Conservation (phyloP, 2,888 invertebrate species). For the Melanargia galathea region DNA sequence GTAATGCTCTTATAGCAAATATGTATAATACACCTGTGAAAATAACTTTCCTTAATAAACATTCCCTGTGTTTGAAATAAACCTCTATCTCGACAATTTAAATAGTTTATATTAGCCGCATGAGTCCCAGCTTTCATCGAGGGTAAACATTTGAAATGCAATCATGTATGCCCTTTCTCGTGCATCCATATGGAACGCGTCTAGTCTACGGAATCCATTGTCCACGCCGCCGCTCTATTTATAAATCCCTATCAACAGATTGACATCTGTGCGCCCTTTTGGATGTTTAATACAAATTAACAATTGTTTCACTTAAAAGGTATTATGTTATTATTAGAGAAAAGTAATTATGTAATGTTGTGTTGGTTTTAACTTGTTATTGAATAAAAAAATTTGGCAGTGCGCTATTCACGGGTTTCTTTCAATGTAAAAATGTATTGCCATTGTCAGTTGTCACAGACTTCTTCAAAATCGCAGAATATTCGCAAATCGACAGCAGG, state of each 20-base stretch:
- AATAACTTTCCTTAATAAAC: neutral
- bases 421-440: too few species aligned
- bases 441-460: neutral
- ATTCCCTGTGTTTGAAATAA: neutral
- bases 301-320: neutral
- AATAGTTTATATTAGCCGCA: slow-evolving; percentile 23
- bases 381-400: too few species aligned
- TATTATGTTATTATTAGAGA: neutral
- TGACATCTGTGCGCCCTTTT: slow-evolving; percentile 6
- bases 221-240: slow-evolving; percentile 70
- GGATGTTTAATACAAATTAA: neutral
- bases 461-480: neutral
- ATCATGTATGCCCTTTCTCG: slow-evolving; percentile 64
- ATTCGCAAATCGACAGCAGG: neutral
- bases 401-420: too few species aligned
- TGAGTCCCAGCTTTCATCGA: slow-evolving; percentile 27
- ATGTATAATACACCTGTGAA: neutral
- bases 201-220: slow-evolving; percentile 77
- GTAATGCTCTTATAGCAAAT: too few species aligned
- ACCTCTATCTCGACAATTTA: neutral
- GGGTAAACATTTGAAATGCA: slow-evolving; percentile 31
- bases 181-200: slow-evolving; percentile 78
- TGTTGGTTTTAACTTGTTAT: too few species aligned
- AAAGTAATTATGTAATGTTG: too few species aligned
- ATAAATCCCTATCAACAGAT: slow-evolving; percentile 49